phyloP scores from a whole-genome alignment of 1,140 invertebrate genomes.

The Trialeurodes vaporariorum region DNA sequence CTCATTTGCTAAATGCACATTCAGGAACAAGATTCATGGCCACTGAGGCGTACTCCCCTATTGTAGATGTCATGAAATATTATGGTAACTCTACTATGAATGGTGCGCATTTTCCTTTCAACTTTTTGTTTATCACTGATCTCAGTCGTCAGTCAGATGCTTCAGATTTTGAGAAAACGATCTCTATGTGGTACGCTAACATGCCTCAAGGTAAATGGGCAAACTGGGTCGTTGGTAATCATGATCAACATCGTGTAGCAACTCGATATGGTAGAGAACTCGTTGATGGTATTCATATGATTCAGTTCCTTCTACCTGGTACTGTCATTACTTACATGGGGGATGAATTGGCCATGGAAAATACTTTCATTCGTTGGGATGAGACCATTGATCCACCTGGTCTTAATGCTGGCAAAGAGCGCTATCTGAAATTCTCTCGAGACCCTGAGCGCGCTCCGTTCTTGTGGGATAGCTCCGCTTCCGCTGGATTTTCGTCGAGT shows the following conservation, averaged over 20 bases:
- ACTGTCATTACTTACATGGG: constrained; percentile 28
- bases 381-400: constrained; percentile 12
- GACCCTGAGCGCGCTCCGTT: constrained; percentile 61
- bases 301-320: constrained; percentile 62
- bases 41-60: constrained; percentile 32
- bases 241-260: constrained; percentile 54
- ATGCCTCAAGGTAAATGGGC: constrained; percentile 37
- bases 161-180: constrained; percentile 36
- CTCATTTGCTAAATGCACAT: not conserved
- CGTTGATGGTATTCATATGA: constrained; percentile 59
- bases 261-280: constrained; percentile 45
- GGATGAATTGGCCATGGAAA: constrained; percentile 18
- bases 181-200: constrained; percentile 42
- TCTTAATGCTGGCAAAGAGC: not conserved
- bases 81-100: constrained; percentile 31
- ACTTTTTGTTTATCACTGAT: constrained; percentile 45
- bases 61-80: constrained; percentile 32
- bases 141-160: constrained; percentile 34
- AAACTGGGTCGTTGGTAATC: constrained; percentile 58
- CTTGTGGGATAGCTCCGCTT: constrained; percentile 48
- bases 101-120: constrained; percentile 38
- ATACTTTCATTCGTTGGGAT: constrained; percentile 14
- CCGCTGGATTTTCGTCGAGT: constrained; percentile 51
- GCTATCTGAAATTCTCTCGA: constrained; percentile 30
- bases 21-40: constrained; percentile 32